Conservation (phyloP, 2,888 invertebrate species). For the Reticulitermes lucifugus region DNA sequence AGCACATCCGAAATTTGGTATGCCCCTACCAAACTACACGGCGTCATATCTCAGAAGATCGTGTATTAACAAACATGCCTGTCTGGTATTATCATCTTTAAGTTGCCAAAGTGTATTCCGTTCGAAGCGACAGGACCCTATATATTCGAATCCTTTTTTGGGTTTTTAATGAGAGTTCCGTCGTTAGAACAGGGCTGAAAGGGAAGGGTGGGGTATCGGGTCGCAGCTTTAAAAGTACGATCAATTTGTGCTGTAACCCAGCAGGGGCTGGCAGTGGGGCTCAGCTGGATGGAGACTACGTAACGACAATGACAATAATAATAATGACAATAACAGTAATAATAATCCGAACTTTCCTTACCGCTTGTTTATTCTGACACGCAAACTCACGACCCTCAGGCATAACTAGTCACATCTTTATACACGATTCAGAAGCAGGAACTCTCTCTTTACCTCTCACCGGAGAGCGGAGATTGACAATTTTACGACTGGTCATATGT, state of each 20-base stretch:
- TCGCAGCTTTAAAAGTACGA: constrained; percentile 34
- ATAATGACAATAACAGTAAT: background rate
- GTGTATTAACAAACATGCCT: too few relatives aligned
- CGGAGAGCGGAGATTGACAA: constrained; percentile 16
- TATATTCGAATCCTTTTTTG: constrained; percentile 6
- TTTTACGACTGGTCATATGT: constrained; percentile 14
- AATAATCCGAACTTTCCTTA: constrained; percentile 24
- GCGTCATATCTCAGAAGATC: too few relatives aligned
- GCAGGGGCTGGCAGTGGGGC: background rate
- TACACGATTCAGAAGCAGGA: background rate
- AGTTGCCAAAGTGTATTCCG: background rate
- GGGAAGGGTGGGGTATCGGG: background rate
- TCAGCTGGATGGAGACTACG: background rate
- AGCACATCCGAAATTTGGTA: too few relatives aligned
- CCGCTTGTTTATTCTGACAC: background rate
- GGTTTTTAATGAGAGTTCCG: constrained; percentile 29
- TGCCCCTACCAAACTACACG: too few relatives aligned
- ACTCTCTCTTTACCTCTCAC: background rate
- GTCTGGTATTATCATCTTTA: constrained; percentile 1
- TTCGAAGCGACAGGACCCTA: constrained; percentile 26
- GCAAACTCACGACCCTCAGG: too few relatives aligned
- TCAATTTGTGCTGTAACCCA: constrained; percentile 8
- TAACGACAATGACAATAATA: too few relatives aligned
- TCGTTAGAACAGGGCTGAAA: background rate
- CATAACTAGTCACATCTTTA: background rate